Evolutionary conservation across 2,797 vertebrate species (phyloP).

Genomic region (Galagoides demidoff): DNA sequence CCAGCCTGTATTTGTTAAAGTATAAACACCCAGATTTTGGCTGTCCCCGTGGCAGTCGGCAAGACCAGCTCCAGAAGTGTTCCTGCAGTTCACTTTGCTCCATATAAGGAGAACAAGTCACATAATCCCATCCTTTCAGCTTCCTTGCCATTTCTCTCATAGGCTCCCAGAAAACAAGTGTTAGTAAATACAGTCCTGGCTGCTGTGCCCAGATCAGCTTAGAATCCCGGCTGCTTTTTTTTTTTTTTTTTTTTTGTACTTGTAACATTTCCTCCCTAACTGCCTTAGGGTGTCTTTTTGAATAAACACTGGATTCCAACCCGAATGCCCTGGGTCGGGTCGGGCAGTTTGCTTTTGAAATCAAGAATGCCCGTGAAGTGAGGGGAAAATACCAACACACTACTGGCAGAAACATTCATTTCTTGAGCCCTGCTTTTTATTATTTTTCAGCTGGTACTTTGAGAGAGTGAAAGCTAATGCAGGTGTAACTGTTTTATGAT

Average conservation of each 20-base stretch:
- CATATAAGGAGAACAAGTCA: slow-evolving; percentile 75
- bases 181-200: neutral
- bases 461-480: slow-evolving; percentile 76
- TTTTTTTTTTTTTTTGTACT: neutral
- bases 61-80: slow-evolving; percentile 68
- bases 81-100: slow-evolving; percentile 76
- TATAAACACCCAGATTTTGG: slow-evolving; percentile 66
- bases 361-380: neutral
- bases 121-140: slow-evolving; percentile 63
- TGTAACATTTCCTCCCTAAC: slow-evolving; percentile 48
- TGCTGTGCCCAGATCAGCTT: slow-evolving; percentile 44
- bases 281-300: slow-evolving; percentile 71
- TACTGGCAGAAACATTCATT: slow-evolving; percentile 65
- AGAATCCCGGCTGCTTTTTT: neutral
- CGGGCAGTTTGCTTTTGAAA: slow-evolving; percentile 30
- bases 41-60: slow-evolving; percentile 59
- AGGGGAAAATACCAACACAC: slow-evolving; percentile 45
- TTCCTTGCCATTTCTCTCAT: slow-evolving; percentile 49
- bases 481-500: slow-evolving; percentile 85
- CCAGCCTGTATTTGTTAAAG: slow-evolving; percentile 63
- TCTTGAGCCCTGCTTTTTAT: slow-evolving; percentile 36
- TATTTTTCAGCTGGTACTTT: slow-evolving; percentile 47
- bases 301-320: slow-evolving; percentile 61
- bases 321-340: slow-evolving; percentile 30
- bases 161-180: slow-evolving; percentile 61